Base-by-base conservation (phyloP, 2,113 vertebrate species). In the Phalacrocorax aristotelis region DNA sequence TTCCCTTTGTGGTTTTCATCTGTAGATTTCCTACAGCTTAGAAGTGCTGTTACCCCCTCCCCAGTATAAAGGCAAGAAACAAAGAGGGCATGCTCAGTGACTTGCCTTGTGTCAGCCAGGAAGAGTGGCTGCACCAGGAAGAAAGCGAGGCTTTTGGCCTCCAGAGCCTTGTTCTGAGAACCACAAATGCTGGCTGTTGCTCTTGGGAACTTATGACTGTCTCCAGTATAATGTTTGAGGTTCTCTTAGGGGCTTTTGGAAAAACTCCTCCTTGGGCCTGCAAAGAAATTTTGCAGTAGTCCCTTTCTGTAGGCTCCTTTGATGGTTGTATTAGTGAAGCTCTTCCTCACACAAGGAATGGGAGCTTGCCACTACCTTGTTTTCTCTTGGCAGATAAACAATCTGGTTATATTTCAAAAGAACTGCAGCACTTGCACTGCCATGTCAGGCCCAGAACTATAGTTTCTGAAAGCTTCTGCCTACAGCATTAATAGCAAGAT, bases 61-160 rank as follows among this genome's bases (percentile, higher is more conserved):
- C 90, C 82, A 75, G 38, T 6, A 51, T 11, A 57, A 69, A 96
- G 90, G 91, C 91, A 94, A 96, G 95, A 95, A 97, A 87, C 52
- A 85, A 76, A 96, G 93, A 96, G 95, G 91, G 30, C 91, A 95
- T 93, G 96, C 95, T 91, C 57, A 69, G 90, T 79, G 95, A 95
- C 95, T 95, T 97, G 95, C 95, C 96, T 97, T 84, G 1, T 83
- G 75, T 85, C 92, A 95, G 92, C 89, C 94, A 77, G 89, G 21
- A 84, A 57, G 26, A 72, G 49, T 8, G 42, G 83, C 87, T 89
- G 75, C 1, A 71, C 88, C 92, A 96, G 88, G 93, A 96, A 87
- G 90, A 62, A 58, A 86, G 54, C 6, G 95, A 96, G 90, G 85
- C 92, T 96, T 38, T 90, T 81, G 92, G 93, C 92, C 87, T 92